Base-by-base conservation (phyloP, 1,140 invertebrate genomes). In the Drosophila ohnishii region DNA sequence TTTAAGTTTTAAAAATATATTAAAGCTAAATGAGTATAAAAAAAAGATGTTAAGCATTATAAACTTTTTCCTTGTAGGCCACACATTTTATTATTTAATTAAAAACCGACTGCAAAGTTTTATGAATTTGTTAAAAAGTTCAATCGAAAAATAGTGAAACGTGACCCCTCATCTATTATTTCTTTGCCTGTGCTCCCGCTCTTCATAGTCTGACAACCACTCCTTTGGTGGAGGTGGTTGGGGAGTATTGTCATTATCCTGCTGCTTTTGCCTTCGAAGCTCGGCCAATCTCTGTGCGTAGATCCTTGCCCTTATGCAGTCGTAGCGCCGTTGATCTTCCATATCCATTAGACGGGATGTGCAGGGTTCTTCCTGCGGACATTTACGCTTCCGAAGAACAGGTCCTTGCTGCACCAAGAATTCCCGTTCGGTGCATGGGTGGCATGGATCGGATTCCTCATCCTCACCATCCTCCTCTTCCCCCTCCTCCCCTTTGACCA, bases 1-100 rank as follows among this genome's bases (percentile, higher is more conserved):
- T 61, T 9, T 64, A 66, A 65, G 25, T 39, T 32, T 22, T 2
- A 37, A 25, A 11, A n/a, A 19, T 28, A 19, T 13, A 30, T n/a
- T 30, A 47, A 30, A 48, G 16, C 11, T 47, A 32, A 13, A 30
- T 28, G 39, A 35, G 11, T 30, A 32, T 35, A 28, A 13, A 45
- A n/a, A n/a, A 19, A 19, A 19, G 19, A 19, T 19, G 19, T 19
- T 1, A 19, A 19, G 19, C 19, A 19, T 19, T 19, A 37, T 10
- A 8, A 40, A 39, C 7, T 16, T 40, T 40, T 19, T 22, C 2
- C 22, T 22, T 22, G 22, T 3, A 45, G 7, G 42, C 42, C 42
- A 45, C 19, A 45, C 14, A 10, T 48, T 50, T 16, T 11, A 39
- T 39, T 25, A 13, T 25, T 16, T 6, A 16, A 11, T 50, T 50